Evolutionary conservation across 2,888 invertebrate genomes (phyloP).

Genomic region (Drosophila leonis): DNA sequence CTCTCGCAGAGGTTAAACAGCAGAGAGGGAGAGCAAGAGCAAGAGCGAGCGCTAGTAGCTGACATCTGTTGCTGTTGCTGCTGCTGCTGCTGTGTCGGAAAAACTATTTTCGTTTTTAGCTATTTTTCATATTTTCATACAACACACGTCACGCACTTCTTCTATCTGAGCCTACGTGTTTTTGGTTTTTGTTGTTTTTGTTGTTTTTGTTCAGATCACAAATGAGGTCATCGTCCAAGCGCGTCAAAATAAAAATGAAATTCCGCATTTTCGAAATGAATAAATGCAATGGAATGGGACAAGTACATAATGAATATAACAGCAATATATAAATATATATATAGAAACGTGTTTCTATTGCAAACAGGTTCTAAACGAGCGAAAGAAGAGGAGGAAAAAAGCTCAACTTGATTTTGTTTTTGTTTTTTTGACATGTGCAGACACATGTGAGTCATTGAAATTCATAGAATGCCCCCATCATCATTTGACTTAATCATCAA

Average conservation of each 20-base stretch:
- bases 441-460: slow-evolving; percentile 46
- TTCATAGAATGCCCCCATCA: slow-evolving; percentile 30
- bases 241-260: slow-evolving; percentile 38
- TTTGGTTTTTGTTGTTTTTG: background rate
- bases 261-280: slow-evolving; percentile 60
- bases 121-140: slow-evolving; percentile 55
- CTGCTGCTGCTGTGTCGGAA: slow-evolving; percentile 27
- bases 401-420: slow-evolving; percentile 14
- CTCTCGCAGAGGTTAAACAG: slow-evolving; percentile 25
- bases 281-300: slow-evolving; percentile 29
- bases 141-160: slow-evolving; percentile 60
- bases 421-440: slow-evolving; percentile 30
- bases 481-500: slow-evolving; percentile 19
- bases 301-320: slow-evolving; percentile 31
- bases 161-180: slow-evolving; percentile 24
- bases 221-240: slow-evolving; percentile 76
- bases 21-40: too few species aligned
- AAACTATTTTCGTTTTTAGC: slow-evolving; percentile 53
- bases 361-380: slow-evolving; percentile 59
- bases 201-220: slow-evolving; percentile 23
- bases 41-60: slow-evolving; percentile 6
- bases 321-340: slow-evolving; percentile 1
- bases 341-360: slow-evolving; percentile 64
- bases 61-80: slow-evolving; percentile 45
- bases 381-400: slow-evolving; percentile 11